These are phyloP conservation scores for Agrochola lychnidis DNA, from an alignment of 2,888 invertebrate species.

Conservation along the genomic window DNA sequence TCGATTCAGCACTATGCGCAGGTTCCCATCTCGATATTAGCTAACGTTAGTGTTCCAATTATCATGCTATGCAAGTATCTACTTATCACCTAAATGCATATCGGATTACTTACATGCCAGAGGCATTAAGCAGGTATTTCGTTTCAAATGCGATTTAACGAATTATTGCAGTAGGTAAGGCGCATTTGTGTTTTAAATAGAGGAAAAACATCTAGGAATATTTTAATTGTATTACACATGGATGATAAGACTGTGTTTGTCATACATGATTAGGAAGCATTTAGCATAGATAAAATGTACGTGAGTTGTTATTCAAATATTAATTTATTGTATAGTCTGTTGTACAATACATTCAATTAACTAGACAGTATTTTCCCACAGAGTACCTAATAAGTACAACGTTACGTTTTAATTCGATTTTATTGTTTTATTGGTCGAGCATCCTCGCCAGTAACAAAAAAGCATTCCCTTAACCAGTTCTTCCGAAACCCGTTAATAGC, in stretches of 20 bases:
- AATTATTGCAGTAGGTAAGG: conserved; percentile 3
- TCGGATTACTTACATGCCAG: conserved; percentile 37
- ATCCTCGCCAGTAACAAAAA: conserved; percentile 33
- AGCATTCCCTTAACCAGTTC: conserved; percentile 34
- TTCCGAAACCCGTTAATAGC: conserved; percentile 46
- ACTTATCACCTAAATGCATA: conserved; percentile 40
- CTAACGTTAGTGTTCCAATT: conserved; percentile 57
- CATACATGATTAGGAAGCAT: conserved; percentile 9
- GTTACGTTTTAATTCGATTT: neutral
- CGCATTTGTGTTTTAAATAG: conserved; percentile 9
- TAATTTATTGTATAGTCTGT: neutral
- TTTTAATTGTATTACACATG: conserved; percentile 1
- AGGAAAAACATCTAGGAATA: neutral
- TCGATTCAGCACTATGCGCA: conserved; percentile 1
- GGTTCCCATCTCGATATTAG: conserved; percentile 27
- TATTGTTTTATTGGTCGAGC: conserved; percentile 21
- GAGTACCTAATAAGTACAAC: neutral
- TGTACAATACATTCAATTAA: conserved; percentile 5
- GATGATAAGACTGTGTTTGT: conserved; percentile 6
- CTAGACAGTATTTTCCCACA: conserved; percentile 26
- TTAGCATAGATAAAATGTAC: neutral
- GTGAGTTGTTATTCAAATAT: conserved; percentile 13
- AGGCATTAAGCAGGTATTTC: conserved; percentile 28
- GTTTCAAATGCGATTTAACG: conserved; percentile 36
- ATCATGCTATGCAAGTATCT: conserved; percentile 37